These are phyloP conservation scores for Hydraecia micacea DNA, from an alignment of 2,888 invertebrate species.

Conservation along the genomic window DNA sequence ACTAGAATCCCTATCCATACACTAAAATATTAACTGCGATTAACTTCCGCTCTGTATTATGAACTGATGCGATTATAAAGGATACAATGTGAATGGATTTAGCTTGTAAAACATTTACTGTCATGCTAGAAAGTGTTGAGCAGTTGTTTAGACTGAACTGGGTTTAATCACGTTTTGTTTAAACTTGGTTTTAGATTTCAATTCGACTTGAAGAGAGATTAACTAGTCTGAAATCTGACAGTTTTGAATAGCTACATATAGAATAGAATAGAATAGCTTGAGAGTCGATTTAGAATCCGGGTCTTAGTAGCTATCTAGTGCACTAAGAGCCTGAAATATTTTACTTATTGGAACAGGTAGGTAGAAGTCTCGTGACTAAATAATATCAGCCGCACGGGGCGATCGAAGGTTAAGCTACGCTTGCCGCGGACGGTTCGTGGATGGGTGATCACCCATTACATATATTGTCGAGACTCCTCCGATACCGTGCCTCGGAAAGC, in stretches of 20 bases:
- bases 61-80: conserved; percentile 11
- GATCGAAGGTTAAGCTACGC: not conserved
- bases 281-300: not conserved
- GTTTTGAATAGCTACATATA: not conserved
- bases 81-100: conserved; percentile 14
- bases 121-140: not conserved
- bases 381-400: not conserved
- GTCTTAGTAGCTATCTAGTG: too few relatives aligned
- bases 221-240: not conserved
- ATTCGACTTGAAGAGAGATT: not conserved
- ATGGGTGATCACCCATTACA: not conserved
- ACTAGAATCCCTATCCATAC: conserved; percentile 25
- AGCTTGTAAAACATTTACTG: conserved; percentile 22
- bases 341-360: not conserved
- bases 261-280: not conserved
- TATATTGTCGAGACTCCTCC: not conserved
- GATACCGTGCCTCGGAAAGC: not conserved
- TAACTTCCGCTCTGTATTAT: conserved; percentile 21
- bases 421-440: not conserved
- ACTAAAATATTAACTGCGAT: conserved; percentile 49
- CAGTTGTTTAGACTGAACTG: conserved; percentile 6
- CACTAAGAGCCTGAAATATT: not conserved
- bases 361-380: not conserved
- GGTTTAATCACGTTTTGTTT: conserved; percentile 6
- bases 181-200: not conserved